Evolutionary conservation across 2,797 vertebrate species (phyloP), one percentile per base, ranked within the genome.

Genomic region (Eurystomus glaucurus): DNA sequence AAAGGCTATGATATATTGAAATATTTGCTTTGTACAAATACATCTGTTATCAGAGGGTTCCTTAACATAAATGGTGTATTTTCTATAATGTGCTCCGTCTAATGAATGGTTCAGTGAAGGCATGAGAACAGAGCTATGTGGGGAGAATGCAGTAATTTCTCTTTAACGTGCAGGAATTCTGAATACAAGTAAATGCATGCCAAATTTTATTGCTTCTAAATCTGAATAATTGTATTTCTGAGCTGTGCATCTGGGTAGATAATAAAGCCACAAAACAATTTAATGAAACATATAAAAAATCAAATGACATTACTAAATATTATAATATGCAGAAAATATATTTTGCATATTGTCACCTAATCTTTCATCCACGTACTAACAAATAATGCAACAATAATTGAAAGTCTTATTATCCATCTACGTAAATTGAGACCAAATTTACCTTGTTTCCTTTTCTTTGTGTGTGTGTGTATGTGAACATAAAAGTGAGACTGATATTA

Each of bases 141-240:
- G 97, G 93, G 94, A 98, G 97, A 98, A 97, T 93, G 97, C 97
- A 96, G 98, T 98, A 98, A 98, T 98, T 98, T 98, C 98, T 98
- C 98, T 98, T 98, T 98, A 98, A 98, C 94, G 96, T 98, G 98
- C 97, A 98, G 97, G 96, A 98, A 98, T 98, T 98, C 97, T 98
- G 98, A 98, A 98, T 98, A 98, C 97, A 95, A 98, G 98, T 98
- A 98, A 98, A 98, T 97, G 97, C 97, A 97, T 98, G 98, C 98
- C 98, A 98, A 98, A 98, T 98, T 98, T 98, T 98, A 98, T 98
- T 98, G 98, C 98, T 97, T 98, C 98, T 98, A 98, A 98, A 98
- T 98, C 98, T 98, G 98, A 98, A 98, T 98, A 98, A 98, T 98
- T 98, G 98, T 98, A 98, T 98, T 98, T 98, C 98, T 98, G 97